These are phyloP conservation scores for Eudorcas thomsonii DNA, from an alignment of 2,113 vertebrate genomes.

Conservation along the genomic window DNA sequence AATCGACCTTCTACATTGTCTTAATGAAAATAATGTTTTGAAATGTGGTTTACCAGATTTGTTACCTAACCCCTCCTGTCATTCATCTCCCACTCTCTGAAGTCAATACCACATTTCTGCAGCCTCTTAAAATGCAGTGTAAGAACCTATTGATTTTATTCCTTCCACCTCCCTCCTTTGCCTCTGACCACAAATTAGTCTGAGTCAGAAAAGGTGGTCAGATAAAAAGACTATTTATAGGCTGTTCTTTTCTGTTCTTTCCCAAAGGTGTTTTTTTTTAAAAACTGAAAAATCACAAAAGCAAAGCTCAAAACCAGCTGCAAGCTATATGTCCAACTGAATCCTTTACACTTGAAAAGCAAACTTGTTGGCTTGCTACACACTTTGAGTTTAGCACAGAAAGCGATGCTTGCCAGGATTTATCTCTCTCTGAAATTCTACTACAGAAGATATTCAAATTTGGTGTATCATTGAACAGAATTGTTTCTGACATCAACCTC, in stretches of 20 bases:
- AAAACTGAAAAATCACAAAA: conserved; percentile 21
- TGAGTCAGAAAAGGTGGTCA: conserved; percentile 31
- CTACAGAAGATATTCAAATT: neutral
- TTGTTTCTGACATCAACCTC: neutral
- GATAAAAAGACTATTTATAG: conserved; percentile 52
- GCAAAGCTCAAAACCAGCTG: neutral
- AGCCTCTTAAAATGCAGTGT: neutral
- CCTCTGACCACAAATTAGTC: conserved; percentile 45
- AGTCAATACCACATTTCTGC: neutral
- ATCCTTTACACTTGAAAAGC: conserved; percentile 18
- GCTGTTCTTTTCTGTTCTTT: conserved; percentile 40
- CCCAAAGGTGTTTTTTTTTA: neutral
- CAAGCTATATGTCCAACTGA: neutral
- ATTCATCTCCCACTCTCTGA: neutral
- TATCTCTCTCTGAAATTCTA: neutral
- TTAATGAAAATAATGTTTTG: neutral
- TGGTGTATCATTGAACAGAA: neutral
- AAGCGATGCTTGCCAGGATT: neutral
- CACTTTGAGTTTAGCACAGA: neutral
- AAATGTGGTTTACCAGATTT: neutral
- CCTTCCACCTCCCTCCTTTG: neutral
- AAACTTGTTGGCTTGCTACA: neutral
- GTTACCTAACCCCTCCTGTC: neutral
- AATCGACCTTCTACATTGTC: neutral
- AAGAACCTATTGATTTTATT: conserved; percentile 30